These are phyloP conservation scores for Aphis gossypii DNA, from an alignment of 1,140 invertebrate species.

Conservation along the genomic window DNA sequence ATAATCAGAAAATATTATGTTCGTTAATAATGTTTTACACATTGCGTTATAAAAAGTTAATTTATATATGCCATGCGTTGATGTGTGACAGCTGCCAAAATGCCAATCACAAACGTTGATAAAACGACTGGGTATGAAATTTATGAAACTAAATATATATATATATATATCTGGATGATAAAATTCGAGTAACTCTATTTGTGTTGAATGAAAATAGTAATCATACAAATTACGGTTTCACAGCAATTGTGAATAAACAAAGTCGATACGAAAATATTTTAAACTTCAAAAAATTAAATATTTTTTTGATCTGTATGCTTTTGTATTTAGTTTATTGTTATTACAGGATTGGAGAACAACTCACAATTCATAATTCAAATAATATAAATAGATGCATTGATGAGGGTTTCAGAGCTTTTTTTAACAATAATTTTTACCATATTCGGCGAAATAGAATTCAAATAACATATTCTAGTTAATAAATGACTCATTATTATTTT, in stretches of 20 bases:
- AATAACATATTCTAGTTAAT: background rate
- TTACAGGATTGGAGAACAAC: too few relatives aligned
- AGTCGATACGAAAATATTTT: background rate
- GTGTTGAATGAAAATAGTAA: background rate
- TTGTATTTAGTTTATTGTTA: background rate
- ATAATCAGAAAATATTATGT: background rate
- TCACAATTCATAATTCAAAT: too few relatives aligned
- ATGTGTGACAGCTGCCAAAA: constrained; percentile 36
- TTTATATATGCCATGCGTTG: background rate
- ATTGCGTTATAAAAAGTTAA: background rate
- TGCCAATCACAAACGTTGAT: background rate
- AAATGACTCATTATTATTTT: too few relatives aligned
- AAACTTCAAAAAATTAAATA: background rate
- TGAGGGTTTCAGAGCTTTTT: background rate
- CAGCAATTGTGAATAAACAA: background rate
- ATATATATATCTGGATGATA: background rate
- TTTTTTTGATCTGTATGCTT: background rate
- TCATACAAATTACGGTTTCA: background rate
- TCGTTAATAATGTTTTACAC: background rate
- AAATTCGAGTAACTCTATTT: background rate
- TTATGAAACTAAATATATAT: background rate
- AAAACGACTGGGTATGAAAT: background rate
- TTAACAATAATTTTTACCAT: background rate
- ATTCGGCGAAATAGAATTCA: background rate
- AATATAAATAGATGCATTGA: too few relatives aligned